These are phyloP conservation scores for Melanchra persicariae DNA, from an alignment of 2,888 invertebrate species.

Conservation along the genomic window DNA sequence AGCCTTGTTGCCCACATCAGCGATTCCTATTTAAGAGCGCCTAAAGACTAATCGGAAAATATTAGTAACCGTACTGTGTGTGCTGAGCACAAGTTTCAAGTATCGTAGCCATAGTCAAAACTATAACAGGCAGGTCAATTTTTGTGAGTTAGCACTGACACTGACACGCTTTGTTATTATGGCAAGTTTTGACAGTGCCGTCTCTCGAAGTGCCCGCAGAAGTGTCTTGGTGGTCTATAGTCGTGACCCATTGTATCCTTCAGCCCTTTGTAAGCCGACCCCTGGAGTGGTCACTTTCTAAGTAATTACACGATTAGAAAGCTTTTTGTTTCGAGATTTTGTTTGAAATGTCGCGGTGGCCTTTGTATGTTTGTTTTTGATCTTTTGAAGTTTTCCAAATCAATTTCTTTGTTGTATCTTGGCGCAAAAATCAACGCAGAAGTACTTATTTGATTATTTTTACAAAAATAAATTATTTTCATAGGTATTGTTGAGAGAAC, in stretches of 20 bases:
- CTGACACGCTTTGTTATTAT: not conserved
- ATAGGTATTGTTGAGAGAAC: not conserved
- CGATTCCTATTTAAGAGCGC: too few relatives aligned
- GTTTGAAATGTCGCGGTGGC: constrained; percentile 7
- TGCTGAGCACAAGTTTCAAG: not conserved
- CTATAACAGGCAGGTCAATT: not conserved
- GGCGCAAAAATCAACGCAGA: not conserved
- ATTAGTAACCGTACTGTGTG: not conserved
- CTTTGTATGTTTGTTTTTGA: constrained; percentile 18
- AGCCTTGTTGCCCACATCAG: too few relatives aligned
- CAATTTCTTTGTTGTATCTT: constrained; percentile 1
- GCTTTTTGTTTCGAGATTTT: constrained; percentile 16
- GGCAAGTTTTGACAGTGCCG: not conserved
- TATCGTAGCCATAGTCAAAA: not conserved
- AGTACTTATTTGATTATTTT: too few relatives aligned
- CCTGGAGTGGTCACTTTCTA: constrained; percentile 31
- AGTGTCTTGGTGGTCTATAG: not conserved
- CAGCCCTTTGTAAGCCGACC: constrained; percentile 24
- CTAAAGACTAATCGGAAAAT: not conserved
- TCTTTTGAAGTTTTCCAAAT: not conserved
- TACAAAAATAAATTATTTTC: not conserved
- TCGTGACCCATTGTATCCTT: constrained; percentile 32
- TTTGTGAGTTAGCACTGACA: not conserved
- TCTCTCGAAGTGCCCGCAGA: not conserved
- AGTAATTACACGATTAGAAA: constrained; percentile 49